These are phyloP conservation scores for Trachops cirrhosus DNA, from an alignment of 2,797 vertebrate species.

Conservation along the genomic window DNA sequence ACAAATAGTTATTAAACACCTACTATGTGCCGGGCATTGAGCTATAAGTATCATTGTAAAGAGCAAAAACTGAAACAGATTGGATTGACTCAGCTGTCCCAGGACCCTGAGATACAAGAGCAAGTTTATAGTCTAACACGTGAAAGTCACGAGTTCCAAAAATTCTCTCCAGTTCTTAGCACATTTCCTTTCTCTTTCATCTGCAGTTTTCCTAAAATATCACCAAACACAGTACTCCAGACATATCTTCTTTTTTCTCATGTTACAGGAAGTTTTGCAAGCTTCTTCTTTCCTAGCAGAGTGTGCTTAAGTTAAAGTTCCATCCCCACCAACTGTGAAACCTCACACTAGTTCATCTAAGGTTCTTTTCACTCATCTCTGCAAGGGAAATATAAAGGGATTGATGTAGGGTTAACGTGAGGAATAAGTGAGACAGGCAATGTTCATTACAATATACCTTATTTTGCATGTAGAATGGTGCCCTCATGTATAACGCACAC, in stretches of 20 bases:
- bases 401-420: neutral
- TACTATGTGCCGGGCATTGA: neutral
- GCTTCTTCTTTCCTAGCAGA: neutral
- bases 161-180: neutral
- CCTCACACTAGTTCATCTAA: neutral
- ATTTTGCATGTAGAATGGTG: too few relatives aligned
- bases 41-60: neutral
- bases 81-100: neutral
- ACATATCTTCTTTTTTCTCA: neutral
- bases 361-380: neutral
- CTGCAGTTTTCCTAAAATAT: neutral
- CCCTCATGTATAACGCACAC: too few relatives aligned
- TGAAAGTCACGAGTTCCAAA: neutral
- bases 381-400: neutral
- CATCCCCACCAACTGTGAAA: neutral
- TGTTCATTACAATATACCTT: neutral
- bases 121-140: neutral
- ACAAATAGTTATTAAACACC: neutral
- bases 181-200: neutral
- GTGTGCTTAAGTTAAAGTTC: neutral
- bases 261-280: neutral
- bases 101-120: neutral
- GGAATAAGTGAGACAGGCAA: neutral
- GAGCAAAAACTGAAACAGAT: neutral
- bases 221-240: neutral